A percentile compares a stretch with the other conserved stretches of the same genome.
phyloP scores from a whole-genome alignment of 2,888 invertebrate species.

The Troides oblongomaculatus region DNA sequence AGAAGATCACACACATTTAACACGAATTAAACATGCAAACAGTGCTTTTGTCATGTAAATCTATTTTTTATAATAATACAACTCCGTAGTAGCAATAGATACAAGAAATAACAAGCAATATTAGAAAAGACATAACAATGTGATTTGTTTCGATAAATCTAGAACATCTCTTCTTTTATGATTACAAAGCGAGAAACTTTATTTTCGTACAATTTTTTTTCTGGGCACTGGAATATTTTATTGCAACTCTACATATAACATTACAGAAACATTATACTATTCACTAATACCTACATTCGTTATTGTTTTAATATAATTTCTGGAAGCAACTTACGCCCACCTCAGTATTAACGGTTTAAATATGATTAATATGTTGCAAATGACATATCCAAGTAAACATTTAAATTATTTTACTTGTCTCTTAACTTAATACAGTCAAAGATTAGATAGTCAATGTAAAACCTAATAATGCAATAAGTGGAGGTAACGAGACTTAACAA shows the following conservation, averaged over 20 bases:
- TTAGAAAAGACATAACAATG: constrained; percentile 40
- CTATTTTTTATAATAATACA: constrained; percentile 27
- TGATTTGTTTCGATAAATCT: constrained; percentile 46
- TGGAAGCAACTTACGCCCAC: constrained; percentile 75
- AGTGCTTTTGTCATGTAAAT: constrained; percentile 23
- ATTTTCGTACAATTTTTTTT: constrained; percentile 2
- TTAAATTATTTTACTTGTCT: constrained; percentile 39
- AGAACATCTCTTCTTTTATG: constrained; percentile 43
- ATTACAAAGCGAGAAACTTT: constrained; percentile 1
- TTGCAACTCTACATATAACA: constrained; percentile 43
- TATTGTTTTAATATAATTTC: constrained; percentile 50
- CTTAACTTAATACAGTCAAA: constrained; percentile 69
- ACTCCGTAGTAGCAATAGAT: constrained; percentile 9
- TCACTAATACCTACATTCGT: constrained; percentile 47
- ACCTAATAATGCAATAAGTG: too few species aligned
- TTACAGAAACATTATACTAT: constrained; percentile 32
- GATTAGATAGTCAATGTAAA: constrained; percentile 1
- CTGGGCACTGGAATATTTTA: neutral
- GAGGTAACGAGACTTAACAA: too few species aligned
- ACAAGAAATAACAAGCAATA: constrained; percentile 35
- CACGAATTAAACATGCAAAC: constrained; percentile 20
- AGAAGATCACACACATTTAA: constrained; percentile 33
- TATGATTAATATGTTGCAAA: constrained; percentile 62
- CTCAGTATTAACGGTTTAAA: constrained; percentile 68
- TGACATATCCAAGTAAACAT: constrained; percentile 72